phyloP scores from a whole-genome alignment of 2,797 vertebrate species.

The Knipowitschia caucasica region DNA sequence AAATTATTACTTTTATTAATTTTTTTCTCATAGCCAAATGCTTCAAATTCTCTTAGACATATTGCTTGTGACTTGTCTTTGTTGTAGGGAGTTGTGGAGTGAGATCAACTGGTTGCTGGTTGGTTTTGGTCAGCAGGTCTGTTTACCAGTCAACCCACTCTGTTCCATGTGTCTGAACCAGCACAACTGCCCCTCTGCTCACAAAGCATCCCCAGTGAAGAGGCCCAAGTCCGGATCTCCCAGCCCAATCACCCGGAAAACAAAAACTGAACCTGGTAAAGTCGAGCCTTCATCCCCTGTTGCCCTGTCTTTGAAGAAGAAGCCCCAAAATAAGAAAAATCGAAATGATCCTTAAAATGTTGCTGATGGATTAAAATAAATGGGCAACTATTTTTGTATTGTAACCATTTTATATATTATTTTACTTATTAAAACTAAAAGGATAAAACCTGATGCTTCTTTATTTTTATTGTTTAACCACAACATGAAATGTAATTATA shows the following conservation, averaged over 20 bases:
- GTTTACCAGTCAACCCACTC: constrained; percentile 83
- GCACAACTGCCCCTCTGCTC: constrained; percentile 83
- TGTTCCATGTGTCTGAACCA: constrained; percentile 88
- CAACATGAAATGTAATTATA: constrained; percentile 1
- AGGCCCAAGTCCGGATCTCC: constrained; percentile 43
- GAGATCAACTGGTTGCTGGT: constrained; percentile 94
- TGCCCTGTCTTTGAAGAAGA: constrained; percentile 19
- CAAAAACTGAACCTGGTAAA: constrained; percentile 40
- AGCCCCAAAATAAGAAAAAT: constrained; percentile 11
- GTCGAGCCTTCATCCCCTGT: constrained; percentile 6
- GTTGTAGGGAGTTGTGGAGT: constrained; percentile 86
- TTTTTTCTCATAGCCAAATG: no score
- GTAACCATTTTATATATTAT: neutral
- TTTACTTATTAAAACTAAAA: constrained; percentile 28
- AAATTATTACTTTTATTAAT: neutral
- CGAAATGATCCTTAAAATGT: constrained; percentile 6
- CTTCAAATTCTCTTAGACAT: neutral
- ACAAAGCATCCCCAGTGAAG: constrained; percentile 60
- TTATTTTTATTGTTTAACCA: neutral
- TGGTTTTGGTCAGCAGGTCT: constrained; percentile 95
- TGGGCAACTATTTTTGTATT: constrained; percentile 30
- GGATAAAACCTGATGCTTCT: neutral
- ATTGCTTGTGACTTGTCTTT: neutral
- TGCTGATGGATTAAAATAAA: neutral
- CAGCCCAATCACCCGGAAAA: constrained; percentile 6